phyloP scores from a whole-genome alignment of 2,888 invertebrate genomes.

The Sarcophaga subvicina region DNA sequence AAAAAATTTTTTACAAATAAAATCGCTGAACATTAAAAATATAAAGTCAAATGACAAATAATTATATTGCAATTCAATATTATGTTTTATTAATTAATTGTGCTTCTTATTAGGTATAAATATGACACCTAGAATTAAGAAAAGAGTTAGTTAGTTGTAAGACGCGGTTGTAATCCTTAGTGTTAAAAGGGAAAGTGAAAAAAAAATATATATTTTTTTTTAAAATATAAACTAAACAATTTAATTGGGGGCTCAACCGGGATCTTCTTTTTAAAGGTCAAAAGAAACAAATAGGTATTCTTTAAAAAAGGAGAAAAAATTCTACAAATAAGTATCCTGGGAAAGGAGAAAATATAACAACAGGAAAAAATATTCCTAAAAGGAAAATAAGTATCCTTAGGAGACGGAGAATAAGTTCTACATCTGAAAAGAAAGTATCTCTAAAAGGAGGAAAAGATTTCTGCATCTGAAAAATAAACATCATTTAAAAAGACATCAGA shows the following conservation, averaged over 20 bases:
- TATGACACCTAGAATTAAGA: no score
- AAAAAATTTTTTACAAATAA: no score
- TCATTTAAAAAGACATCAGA: no score
- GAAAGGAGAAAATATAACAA: background rate
- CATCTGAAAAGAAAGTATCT: background rate
- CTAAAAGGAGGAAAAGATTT: background rate
- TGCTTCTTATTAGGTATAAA: no score
- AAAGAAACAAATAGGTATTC: background rate
- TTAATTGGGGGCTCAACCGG: background rate
- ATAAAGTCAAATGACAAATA: no score
- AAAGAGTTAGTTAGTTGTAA: no score
- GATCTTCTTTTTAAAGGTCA: background rate
- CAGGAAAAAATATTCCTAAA: conserved; percentile 4
- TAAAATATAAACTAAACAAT: background rate
- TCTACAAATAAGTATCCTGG: conserved; percentile 3
- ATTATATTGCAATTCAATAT: no score
- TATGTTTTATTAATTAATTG: no score
- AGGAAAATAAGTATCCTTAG: background rate
- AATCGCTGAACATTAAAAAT: no score
- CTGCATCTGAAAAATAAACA: no score
- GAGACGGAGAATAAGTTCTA: background rate
- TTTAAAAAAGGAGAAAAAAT: conserved; percentile 3
- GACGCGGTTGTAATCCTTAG: no score
- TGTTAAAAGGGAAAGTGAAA: background rate
- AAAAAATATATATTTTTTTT: background rate